phyloP scores from a whole-genome alignment of 2,113 vertebrate genomes.

The Peromyscus leucopus region DNA sequence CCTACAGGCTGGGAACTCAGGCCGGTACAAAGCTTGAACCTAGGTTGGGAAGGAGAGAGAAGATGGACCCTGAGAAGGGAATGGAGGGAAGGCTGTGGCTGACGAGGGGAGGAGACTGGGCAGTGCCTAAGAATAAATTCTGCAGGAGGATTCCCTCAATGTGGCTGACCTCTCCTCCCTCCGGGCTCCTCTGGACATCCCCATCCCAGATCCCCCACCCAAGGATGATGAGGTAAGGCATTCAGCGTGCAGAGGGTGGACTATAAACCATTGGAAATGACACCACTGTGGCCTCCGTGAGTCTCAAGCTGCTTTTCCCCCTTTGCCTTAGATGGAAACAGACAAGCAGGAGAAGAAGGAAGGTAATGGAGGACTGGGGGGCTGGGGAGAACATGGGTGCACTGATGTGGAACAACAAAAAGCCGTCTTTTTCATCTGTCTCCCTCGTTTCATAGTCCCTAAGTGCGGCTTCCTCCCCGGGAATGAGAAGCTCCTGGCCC shows the following conservation, averaged over 20 bases:
- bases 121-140: conserved; percentile 59
- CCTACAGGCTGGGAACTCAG: background rate
- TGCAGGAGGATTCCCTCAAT: conserved; percentile 89
- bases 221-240: conserved; percentile 92
- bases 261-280: background rate
- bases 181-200: conserved; percentile 92
- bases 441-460: conserved; percentile 85
- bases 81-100: background rate
- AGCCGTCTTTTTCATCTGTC: background rate
- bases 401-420: background rate
- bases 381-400: background rate
- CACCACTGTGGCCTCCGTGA: background rate
- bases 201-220: conserved; percentile 93
- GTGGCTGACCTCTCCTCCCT: conserved; percentile 88
- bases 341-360: conserved; percentile 92
- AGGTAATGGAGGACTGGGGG: conserved; percentile 83
- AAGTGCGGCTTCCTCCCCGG: conserved; percentile 93
- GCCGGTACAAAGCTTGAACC: background rate
- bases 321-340: conserved; percentile 90
- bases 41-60: background rate
- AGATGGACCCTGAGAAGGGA: background rate
- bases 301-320: conserved; percentile 9
- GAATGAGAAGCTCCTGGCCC: conserved; percentile 88
- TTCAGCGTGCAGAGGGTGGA: background rate
- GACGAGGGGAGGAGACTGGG: background rate